phyloP scores from a whole-genome alignment of 2,797 vertebrate species.

The Molossus alvarezi region DNA sequence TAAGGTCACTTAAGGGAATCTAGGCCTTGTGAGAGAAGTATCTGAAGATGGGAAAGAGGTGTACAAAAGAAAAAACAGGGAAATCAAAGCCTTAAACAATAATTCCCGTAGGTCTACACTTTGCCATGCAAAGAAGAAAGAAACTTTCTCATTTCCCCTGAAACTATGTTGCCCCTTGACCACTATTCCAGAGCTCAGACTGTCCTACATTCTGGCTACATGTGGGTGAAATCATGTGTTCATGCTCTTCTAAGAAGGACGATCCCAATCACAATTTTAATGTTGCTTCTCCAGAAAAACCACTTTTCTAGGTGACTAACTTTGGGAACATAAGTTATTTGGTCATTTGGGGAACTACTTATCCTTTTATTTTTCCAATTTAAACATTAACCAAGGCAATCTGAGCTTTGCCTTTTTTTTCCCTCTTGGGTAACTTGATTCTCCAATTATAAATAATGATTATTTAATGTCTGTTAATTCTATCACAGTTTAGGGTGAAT shows the following conservation, averaged over 20 bases:
- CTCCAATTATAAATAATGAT: constrained; percentile 90
- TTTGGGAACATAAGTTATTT: constrained; percentile 51
- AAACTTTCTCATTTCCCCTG: neutral
- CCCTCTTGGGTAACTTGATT: constrained; percentile 87
- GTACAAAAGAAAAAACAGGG: constrained; percentile 13
- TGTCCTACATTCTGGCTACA: neutral
- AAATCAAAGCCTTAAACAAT: neutral
- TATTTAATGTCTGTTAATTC: constrained; percentile 88
- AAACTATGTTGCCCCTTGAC: neutral
- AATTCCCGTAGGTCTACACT: neutral
- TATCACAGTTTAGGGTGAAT: constrained; percentile 81
- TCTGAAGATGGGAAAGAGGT: neutral
- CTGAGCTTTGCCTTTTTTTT: constrained; percentile 72
- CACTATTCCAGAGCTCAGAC: neutral
- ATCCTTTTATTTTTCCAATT: constrained; percentile 83
- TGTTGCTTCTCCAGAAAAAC: neutral
- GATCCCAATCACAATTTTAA: neutral
- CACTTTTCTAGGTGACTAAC: constrained; percentile 57
- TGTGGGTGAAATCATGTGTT: neutral
- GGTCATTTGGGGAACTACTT: constrained; percentile 51
- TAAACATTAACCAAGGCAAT: constrained; percentile 86
- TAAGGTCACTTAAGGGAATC: neutral
- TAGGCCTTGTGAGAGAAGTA: neutral
- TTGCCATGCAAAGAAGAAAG: neutral
- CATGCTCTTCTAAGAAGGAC: neutral